Evolutionary conservation across 2,797 vertebrate genomes (phyloP), one percentile per base, ranked within the genome.

Genomic region (Neosalanx taihuensis): DNA sequence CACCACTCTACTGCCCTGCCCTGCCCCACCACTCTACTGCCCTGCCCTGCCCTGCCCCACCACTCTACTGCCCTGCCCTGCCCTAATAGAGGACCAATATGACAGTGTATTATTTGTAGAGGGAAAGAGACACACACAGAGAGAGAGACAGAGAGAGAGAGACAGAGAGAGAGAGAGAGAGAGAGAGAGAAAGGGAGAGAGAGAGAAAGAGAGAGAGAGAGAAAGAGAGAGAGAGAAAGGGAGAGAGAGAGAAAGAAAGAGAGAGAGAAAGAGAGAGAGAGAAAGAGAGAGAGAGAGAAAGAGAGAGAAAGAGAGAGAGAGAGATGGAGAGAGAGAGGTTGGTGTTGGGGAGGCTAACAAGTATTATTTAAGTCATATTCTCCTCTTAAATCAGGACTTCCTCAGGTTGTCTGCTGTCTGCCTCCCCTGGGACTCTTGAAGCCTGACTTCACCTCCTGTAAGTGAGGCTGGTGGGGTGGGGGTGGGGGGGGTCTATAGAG

Each of bases 361-460:
- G 75, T 80, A 81, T 87, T 86, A 85, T 82, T 86, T 73, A 76
- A 72, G 76, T 77, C 75, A 86, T 79, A 85, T 85, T 83, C 77
- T 76, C 83, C 73, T 77, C 73, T 85, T 89, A 89, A 88, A 89
- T 89, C 85, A 85, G 83, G 87, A 88, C 85, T 84, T 89, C 85
- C 84, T 68, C 76, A 74, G 75, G 77, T 83, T 87, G 88, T 88
- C 83, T 64, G 56, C 73, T 62, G 74, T 23, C 67, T 71, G 75
- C 76, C 81, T 84, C n/a, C 82, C 78, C 74, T 4, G 33, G 33
- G 33, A 35, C n/a, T n/a, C n/a, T n/a, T n/a, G n/a, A 83, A 79
- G 80, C 70, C 81, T 70, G 5, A 35, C 33, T 35, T 78, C 58
- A 86, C 88, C 79, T 71, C 74, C 20, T 61, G 67, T 10, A 86